phyloP scores from a whole-genome alignment of 2,797 vertebrate genomes.

The Pseudochirops corinnae region DNA sequence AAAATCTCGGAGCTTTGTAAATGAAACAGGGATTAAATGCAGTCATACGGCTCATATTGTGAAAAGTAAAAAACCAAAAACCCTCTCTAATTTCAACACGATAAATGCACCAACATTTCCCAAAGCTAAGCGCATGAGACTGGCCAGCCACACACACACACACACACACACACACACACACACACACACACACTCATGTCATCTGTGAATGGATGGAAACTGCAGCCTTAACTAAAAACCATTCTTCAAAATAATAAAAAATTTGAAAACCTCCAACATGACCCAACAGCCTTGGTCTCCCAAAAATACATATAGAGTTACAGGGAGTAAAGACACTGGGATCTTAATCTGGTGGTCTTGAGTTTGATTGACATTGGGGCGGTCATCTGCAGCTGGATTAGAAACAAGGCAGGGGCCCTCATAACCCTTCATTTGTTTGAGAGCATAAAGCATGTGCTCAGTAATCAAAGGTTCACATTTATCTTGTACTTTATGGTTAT shows the following conservation, averaged over 20 bases:
- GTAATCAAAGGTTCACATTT: neutral
- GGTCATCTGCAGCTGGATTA: neutral
- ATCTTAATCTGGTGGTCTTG: neutral
- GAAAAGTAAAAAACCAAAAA: neutral
- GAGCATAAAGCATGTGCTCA: neutral
- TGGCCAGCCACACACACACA: neutral
- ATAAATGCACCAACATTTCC: conserved; percentile 25
- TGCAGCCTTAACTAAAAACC: conserved; percentile 33
- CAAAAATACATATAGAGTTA: neutral
- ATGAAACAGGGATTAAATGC: neutral
- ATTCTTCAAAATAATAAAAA: conserved; percentile 52
- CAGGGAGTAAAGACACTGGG: neutral
- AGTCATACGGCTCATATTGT: neutral
- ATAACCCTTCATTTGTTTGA: neutral
- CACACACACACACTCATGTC: neutral
- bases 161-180: neutral
- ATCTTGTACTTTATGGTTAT: neutral
- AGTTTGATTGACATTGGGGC: neutral
- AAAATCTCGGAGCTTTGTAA: neutral
- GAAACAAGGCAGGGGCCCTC: neutral
- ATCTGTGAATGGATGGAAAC: conserved; percentile 4
- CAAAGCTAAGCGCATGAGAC: neutral
- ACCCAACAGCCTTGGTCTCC: neutral
- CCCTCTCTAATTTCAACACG: neutral
- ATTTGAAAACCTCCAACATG: conserved; percentile 24